These are phyloP conservation scores for Oxycera nigricornis DNA, from an alignment of 2,888 invertebrate species.

Conservation along the genomic window DNA sequence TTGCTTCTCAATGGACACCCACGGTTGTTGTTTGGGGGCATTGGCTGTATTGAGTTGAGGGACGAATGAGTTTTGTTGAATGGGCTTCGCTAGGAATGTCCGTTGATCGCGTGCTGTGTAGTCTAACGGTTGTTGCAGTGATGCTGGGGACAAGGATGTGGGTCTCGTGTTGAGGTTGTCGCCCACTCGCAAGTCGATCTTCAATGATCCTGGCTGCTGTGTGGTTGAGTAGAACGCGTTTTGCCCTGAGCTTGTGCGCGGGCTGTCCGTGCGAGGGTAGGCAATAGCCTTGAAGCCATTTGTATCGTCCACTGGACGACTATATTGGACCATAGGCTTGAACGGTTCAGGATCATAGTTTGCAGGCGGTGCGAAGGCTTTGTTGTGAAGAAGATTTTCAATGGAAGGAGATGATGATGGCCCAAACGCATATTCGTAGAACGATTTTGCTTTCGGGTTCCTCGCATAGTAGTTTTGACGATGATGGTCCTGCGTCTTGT, in stretches of 20 bases:
- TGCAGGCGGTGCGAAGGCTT: conserved; percentile 50
- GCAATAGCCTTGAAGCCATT: conserved; percentile 59
- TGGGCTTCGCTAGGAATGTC: conserved; percentile 61
- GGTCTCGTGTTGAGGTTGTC: conserved; percentile 14
- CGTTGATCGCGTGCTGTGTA: conserved; percentile 25
- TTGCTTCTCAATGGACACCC: conserved; percentile 55
- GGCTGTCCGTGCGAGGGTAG: conserved; percentile 64
- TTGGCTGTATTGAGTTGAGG: too few relatives aligned
- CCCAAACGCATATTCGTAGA: conserved; percentile 79
- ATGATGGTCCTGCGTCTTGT: conserved; percentile 64
- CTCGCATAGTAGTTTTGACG: conserved; percentile 59
- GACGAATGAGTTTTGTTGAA: conserved; percentile 59
- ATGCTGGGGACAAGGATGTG: neutral
- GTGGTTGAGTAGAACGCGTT: conserved; percentile 63
- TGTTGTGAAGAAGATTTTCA: conserved; percentile 55
- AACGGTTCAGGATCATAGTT: conserved; percentile 69
- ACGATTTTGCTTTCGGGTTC: conserved; percentile 63
- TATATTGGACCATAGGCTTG: conserved; percentile 68
- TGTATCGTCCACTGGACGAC: conserved; percentile 58
- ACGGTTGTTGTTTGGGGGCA: too few relatives aligned
- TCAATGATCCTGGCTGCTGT: conserved; percentile 48
- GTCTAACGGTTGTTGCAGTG: neutral
- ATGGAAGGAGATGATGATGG: conserved; percentile 58
- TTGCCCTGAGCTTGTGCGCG: conserved; percentile 53
- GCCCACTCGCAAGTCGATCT: conserved; percentile 1